Evolutionary conservation across 2,888 invertebrate species (phyloP), one percentile per base, ranked within the genome.

Genomic region (Psococerastis gibbosa): DNA sequence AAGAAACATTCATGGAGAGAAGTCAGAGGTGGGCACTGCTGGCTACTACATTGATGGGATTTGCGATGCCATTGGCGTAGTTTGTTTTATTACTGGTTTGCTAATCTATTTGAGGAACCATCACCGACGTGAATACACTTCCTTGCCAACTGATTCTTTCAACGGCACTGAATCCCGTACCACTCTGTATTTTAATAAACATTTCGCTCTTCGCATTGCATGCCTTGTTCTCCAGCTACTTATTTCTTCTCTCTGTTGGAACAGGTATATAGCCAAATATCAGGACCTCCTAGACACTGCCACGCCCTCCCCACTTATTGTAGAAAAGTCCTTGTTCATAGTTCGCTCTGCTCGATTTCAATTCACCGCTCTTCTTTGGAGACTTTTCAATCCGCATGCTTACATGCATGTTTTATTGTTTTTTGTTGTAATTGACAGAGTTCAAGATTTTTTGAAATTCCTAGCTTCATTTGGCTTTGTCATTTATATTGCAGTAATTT

Each of bases 1-100:
- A 44, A 76, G 75, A 53, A 71, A 83, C 55, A 73, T 82, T 22
- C 70, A 73, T 47, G 82, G 83, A 0, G 82, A 83, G 58, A 67
- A 74, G 18, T 82, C 83, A 0, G 80, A 82, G 56, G 75, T 84
- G n/a, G 82, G 83, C 1, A 75, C 78, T 0, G 56, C 75, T 1
- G 88, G 88, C 0, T 87, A 82, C 55, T 78, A 78, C 61, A 72
- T 88, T 2, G 88, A 88, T 53, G 85, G 84, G 0, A 60, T 82
- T 3, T 83, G 84, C 53, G 88, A 88, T 62, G 73, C 75, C 1
- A 55, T 85, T 4, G 85, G 85, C 0, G 79, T 78, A 27, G 62
- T 75, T 3, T 78, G 76, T 0, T 67, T 85, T 52, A 65, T 84
- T 50, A 57, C 76, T 16, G 85, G 82, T 18, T 68, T 78, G 38